phyloP scores from a whole-genome alignment of 2,888 invertebrate genomes.

The Zootermopsis nevadensis region DNA sequence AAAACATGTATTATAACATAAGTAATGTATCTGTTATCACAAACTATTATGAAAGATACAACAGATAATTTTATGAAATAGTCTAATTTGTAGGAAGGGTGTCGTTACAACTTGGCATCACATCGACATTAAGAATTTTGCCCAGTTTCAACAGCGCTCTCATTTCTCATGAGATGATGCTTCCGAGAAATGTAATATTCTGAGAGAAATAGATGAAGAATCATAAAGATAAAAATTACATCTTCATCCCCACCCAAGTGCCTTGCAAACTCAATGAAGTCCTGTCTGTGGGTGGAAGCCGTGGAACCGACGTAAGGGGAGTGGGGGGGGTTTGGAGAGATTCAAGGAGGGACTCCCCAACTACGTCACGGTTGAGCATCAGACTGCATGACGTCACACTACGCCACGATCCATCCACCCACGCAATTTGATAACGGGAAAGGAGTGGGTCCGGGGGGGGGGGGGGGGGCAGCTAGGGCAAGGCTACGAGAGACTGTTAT shows the following conservation, averaged over 20 bases:
- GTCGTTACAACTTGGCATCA: no score
- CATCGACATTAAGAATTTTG: no score
- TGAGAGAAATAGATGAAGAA: neutral
- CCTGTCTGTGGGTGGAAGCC: neutral
- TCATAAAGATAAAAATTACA: neutral
- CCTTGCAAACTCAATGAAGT: neutral
- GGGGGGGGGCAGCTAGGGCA: constrained; percentile 6
- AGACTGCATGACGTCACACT: constrained; percentile 30
- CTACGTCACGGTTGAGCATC: constrained; percentile 33
- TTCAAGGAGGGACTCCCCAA: neutral
- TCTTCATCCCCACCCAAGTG: neutral
- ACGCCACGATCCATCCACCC: constrained; percentile 30
- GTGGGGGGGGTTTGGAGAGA: no score
- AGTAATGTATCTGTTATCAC: no score
- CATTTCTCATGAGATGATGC: no score
- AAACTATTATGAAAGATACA: no score
- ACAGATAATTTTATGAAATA: no score
- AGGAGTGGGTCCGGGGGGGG: neutral
- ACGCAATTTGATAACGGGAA: neutral
- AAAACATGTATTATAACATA: no score
- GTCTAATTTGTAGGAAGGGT: no score
- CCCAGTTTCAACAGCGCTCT: no score
- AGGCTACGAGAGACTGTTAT: constrained; percentile 24
- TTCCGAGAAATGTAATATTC: no score
- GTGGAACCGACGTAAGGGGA: no score